phyloP scores from a whole-genome alignment of 2,888 invertebrate genomes.

The Hydrotaea cyrtoneurina region DNA sequence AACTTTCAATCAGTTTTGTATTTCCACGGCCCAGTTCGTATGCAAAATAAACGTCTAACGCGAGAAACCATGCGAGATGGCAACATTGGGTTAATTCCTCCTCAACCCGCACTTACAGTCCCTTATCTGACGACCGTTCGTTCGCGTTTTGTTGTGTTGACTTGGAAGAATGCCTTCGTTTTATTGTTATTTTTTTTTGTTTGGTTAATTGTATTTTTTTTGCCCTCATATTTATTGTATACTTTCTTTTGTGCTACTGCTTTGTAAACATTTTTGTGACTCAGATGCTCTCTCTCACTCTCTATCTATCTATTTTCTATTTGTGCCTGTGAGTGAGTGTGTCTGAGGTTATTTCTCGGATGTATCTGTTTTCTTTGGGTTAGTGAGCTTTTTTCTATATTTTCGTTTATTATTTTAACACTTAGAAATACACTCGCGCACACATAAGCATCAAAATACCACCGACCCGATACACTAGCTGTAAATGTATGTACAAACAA shows the following conservation, averaged over 20 bases:
- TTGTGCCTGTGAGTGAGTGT: too few relatives aligned
- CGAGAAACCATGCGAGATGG: too few relatives aligned
- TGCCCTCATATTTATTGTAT: conserved; percentile 54
- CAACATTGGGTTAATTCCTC: background rate
- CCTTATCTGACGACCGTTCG: background rate
- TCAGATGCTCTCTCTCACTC: background rate
- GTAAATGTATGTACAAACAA: background rate
- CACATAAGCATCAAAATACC: too few relatives aligned
- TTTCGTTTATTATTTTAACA: conserved; percentile 38
- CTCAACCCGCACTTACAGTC: background rate
- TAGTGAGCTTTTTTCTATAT: conserved; percentile 52
- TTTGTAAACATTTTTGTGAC: conserved; percentile 55
- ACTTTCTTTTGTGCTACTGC: conserved; percentile 51
- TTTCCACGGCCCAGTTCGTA: too few relatives aligned
- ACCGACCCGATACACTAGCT: too few relatives aligned
- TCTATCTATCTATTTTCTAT: conserved; percentile 8
- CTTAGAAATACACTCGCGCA: conserved; percentile 20
- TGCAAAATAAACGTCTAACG: too few relatives aligned
- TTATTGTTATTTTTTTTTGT: background rate
- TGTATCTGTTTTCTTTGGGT: conserved; percentile 26
- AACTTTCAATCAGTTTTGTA: too few relatives aligned
- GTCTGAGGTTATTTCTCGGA: background rate
- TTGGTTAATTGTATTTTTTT: conserved; percentile 31
- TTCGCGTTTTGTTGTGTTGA: background rate
- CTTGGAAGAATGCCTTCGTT: background rate